Base-by-base conservation (phyloP, 35 echinoderm and acorn worm genomes). In the Ptychodera flava region DNA sequence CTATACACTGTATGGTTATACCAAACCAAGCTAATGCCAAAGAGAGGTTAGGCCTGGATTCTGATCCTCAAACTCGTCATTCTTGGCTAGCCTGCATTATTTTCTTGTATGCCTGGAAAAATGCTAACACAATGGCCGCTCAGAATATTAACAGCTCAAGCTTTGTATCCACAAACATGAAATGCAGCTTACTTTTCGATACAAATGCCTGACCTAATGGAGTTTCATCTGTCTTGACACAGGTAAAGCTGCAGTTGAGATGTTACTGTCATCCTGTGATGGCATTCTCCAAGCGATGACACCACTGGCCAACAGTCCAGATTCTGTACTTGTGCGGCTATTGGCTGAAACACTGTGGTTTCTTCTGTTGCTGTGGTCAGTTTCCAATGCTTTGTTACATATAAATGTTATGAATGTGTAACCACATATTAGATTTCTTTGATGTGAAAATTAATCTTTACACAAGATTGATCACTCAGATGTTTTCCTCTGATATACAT, bases 271-370 rank as follows among this genome's bases (percentile, higher is more conserved):
- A 38, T 83, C 90, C 34, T 64, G 87, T 52, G 90, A 92, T 45
- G 76, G 36, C 0, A 29, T 92, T n/a, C 87, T 92, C 32, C 82
- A 88, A 77, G 80, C 85, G 1, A 33, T 92, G 29, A 77, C 88
- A 0, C 52, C 80, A 0, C 33, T 92, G 1, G 80, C 86, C 16
- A 82, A 29, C 30, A 87, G 85, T 31, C 64, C 36, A 75, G 90
- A 92, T 52, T 35, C 32, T 16, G 81, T 77, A 0, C 28, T 84
- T 52, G 32, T 92, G 22, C 79, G 86, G 29, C 85, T 92, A 38
- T 78, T 92, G 81, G 90, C 90, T 77, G 90, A 92, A 82, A 92
- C 90, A 35, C 32, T 92, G 27, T 85, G 86, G 14, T n/a, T 85
- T 92, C 81, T 86, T 92, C 81, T 92, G 85, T 36, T 87, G 37